Evolutionary conservation across 2,888 invertebrate genomes (phyloP).

Genomic region (Acronicta psi): DNA sequence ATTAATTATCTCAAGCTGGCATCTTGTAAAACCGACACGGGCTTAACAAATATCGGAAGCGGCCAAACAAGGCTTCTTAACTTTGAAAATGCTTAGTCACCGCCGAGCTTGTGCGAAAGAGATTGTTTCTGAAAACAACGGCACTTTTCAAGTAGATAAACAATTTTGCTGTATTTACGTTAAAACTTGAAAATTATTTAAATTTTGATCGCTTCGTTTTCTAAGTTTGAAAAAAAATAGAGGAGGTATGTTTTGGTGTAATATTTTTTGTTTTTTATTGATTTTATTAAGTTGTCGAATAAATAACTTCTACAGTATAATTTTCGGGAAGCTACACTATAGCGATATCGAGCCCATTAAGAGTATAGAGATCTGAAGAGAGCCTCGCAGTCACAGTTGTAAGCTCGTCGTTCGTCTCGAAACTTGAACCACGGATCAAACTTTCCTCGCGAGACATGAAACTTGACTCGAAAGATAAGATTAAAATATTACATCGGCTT

Average conservation of each 20-base stretch:
- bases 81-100: conserved; percentile 80
- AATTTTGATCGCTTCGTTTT: background rate
- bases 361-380: conserved; percentile 50
- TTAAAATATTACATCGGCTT: conserved; percentile 85
- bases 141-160: conserved; percentile 58
- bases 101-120: conserved; percentile 74
- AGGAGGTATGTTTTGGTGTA: no score
- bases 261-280: no score
- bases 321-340: conserved; percentile 17
- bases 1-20: conserved; percentile 83
- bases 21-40: conserved; percentile 81
- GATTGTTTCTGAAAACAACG: conserved; percentile 71
- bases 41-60: conserved; percentile 83
- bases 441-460: conserved; percentile 82
- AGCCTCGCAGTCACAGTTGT: conserved; percentile 72
- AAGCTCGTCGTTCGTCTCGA: conserved; percentile 74
- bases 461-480: conserved; percentile 85
- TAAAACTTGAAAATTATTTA: conserved; percentile 22
- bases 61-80: conserved; percentile 80
- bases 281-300: no score
- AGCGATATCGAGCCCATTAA: conserved; percentile 42
- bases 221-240: background rate
- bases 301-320: no score
- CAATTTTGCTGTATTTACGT: conserved; percentile 36
- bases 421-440: conserved; percentile 83